Percentiles rank a stretch among this genome's conserved stretches.
These are phyloP conservation scores for Oligia strigilis DNA, from an alignment of 2,888 invertebrate genomes.

Conservation along the genomic window DNA sequence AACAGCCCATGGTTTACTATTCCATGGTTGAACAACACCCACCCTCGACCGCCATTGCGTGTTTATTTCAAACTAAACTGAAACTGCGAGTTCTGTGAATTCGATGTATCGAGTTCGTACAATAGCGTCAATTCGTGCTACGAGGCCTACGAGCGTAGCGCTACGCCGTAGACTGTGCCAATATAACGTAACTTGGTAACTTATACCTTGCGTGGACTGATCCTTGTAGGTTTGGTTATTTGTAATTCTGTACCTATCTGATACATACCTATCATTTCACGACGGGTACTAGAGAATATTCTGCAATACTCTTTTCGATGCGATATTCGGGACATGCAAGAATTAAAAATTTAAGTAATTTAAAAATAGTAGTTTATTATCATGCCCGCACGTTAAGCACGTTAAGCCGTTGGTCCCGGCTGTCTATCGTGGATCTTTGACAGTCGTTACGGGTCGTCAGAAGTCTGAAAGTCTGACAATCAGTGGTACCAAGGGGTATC, in stretches of 20 bases:
- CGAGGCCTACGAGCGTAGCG: slow-evolving; percentile 45
- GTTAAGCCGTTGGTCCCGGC: no score
- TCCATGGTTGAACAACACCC: neutral
- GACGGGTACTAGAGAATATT: neutral
- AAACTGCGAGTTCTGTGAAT: neutral
- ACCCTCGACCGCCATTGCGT: neutral
- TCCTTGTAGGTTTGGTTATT: neutral
- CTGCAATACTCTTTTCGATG: neutral
- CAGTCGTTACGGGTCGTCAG: no score
- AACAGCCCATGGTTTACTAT: neutral
- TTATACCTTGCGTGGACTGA: no score
- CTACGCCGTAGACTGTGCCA: slow-evolving; percentile 41
- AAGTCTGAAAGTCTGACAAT: no score
- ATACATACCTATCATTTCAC: neutral
- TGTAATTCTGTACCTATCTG: neutral
- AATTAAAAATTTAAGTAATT: neutral
- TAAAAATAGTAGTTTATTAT: neutral
- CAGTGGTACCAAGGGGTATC: no score
- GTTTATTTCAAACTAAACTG: neutral
- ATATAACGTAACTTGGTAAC: neutral
- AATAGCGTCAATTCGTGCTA: neutral
- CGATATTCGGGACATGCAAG: neutral
- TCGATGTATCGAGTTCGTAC: neutral
- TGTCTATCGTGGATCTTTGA: no score
- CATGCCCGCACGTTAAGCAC: no score